Percentiles rank a stretch among this genome's conserved stretches.
These are phyloP conservation scores for Saccopteryx leptura DNA, from an alignment of 2,113 vertebrate genomes.

Conservation along the genomic window DNA sequence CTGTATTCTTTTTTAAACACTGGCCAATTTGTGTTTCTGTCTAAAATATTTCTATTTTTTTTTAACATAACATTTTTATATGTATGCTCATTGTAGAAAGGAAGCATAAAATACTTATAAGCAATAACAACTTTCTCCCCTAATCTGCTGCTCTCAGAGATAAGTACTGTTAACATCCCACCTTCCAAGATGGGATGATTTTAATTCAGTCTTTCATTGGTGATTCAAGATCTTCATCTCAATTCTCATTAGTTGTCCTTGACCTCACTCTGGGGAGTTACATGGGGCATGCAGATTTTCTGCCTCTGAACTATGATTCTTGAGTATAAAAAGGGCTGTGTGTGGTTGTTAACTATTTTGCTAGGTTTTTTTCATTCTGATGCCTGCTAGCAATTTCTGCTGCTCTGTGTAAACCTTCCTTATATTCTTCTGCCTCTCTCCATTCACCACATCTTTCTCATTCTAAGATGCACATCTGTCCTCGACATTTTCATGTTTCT, in stretches of 20 bases:
- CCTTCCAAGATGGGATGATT: neutral
- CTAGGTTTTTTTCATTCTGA: neutral
- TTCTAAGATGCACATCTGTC: neutral
- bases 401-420: neutral
- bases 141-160: neutral
- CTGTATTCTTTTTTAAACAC: conserved; percentile 39
- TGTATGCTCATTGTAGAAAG: neutral
- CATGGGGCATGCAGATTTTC: neutral
- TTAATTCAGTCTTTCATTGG: neutral
- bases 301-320: neutral
- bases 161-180: neutral
- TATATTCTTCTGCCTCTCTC: neutral
- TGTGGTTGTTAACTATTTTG: neutral
- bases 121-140: neutral
- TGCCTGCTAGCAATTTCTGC: neutral
- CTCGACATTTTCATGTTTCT: neutral
- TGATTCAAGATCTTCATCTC: neutral
- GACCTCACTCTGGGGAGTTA: neutral
- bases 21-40: conserved; percentile 33
- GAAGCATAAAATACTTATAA: neutral
- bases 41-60: conserved; percentile 38
- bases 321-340: neutral
- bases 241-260: neutral
- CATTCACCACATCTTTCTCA: neutral
- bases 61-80: neutral